Evolutionary conservation across 2,888 invertebrate genomes (phyloP), one percentile per base, ranked within the genome.

Genomic region (Tridacna crocea): DNA sequence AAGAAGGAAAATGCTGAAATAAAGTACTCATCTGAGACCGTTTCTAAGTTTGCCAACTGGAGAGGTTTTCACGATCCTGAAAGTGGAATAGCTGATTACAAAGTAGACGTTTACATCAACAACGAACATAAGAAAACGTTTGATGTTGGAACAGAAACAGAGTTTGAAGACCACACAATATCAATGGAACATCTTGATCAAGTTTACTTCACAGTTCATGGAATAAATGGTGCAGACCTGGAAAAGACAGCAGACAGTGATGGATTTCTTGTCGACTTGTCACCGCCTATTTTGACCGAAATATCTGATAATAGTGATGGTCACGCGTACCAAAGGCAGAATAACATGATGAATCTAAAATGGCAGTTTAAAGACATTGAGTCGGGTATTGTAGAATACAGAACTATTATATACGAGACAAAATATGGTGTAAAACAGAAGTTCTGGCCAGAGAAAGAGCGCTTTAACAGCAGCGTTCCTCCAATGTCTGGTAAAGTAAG

Each of bases 241-340:
- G 79, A 78, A 22, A 75, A 72, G 15, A 46, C 77, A 2, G 80
- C 83, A 12, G 51, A 79, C 1, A 88, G 88, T 22, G 76, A 89
- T 80, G 91, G 91, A 0, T 88, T 88, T 72, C 19, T 80, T 11
- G 86, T 91, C 58, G 91, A 91, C 70, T 85, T 87, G n/a, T 90
- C 91, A 17, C 85, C 90, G n/a, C 91, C 91, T 3, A 68, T 82
- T 13, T 61, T 85, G 70, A 72, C 51, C 17, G 82, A 72, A 19
- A 76, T 82, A 47, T 47, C 82, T n/a, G 87, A 86, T 36, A 79
- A 81, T n/a, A 55, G 79, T 11, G 65, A 60, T 26, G 83, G 82
- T 4, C 17, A 27, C 0, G 26, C 68, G 0, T 89, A 82, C 58
- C 90, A 90, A 68, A 77, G 60, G 1, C 79, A 87, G 26, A 80